A percentile compares a stretch with the other conserved stretches of the same genome.
These are phyloP conservation scores for Anthoscopus minutus DNA, from an alignment of 2,113 vertebrate species.

Conservation along the genomic window DNA sequence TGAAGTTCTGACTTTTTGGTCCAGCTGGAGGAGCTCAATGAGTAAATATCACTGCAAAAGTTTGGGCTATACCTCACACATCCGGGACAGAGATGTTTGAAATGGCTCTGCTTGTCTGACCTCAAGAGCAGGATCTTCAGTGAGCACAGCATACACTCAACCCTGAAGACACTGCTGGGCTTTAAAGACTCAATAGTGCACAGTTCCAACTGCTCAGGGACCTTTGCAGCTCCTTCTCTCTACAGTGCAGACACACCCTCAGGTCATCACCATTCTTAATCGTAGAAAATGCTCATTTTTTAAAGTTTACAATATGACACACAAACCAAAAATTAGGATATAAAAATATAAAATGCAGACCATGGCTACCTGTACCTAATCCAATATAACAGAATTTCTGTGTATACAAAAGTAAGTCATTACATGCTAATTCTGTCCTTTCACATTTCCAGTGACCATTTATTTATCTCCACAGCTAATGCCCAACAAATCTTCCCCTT, in stretches of 20 bases:
- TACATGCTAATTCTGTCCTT: neutral
- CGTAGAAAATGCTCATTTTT: neutral
- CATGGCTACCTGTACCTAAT: neutral
- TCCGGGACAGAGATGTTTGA: neutral
- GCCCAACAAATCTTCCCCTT: neutral
- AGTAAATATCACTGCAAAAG: neutral
- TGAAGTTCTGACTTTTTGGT: neutral
- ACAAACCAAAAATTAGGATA: neutral
- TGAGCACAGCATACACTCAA: neutral
- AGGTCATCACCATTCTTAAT: neutral
- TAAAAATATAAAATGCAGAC: neutral
- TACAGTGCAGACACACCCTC: neutral
- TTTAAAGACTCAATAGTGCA: neutral
- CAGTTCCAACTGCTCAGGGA: neutral
- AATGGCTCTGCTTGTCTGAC: neutral
- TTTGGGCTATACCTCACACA: neutral
- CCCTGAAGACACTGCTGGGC: neutral
- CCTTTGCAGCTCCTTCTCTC: neutral
- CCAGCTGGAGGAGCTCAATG: neutral
- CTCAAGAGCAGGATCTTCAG: neutral
- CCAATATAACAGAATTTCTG: neutral
- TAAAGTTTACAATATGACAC: neutral
- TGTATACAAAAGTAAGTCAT: neutral
- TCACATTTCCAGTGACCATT: neutral
- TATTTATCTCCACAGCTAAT: neutral